phyloP scores from a whole-genome alignment of 2,888 invertebrate genomes.

The Cactoblastis cactorum region DNA sequence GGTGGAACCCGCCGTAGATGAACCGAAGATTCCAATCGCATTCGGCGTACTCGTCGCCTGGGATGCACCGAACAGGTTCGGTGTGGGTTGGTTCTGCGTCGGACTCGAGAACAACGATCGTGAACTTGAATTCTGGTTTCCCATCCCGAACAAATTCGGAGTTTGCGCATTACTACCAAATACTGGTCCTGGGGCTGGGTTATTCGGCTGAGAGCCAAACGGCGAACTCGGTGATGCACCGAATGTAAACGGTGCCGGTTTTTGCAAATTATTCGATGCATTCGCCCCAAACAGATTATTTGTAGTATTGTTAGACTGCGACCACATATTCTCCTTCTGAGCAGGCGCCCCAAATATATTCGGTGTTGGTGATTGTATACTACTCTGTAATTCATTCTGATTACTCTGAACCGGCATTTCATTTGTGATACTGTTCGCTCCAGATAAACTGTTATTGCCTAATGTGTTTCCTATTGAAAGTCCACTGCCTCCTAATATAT shows the following conservation, averaged over 20 bases:
- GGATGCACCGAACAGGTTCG: conserved; percentile 43
- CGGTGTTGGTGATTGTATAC: conserved; percentile 17
- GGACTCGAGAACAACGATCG: conserved; percentile 42
- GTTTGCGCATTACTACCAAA: conserved; percentile 39
- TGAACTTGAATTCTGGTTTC: conserved; percentile 34
- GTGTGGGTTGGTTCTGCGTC: conserved; percentile 31
- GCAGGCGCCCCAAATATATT: conserved; percentile 37
- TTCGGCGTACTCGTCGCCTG: conserved; percentile 30
- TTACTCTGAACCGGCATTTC: conserved; percentile 6
- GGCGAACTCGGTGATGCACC: conserved; percentile 39
- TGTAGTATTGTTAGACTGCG: conserved; percentile 29
- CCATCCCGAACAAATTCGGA: conserved; percentile 45
- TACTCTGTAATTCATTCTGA: conserved; percentile 21
- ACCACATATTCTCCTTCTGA: conserved; percentile 53
- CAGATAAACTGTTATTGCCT: conserved; percentile 18
- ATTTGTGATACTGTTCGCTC: conserved; percentile 22
- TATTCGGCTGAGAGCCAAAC: conserved; percentile 28
- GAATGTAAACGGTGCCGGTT: conserved; percentile 48
- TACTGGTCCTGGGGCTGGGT: conserved; percentile 25
- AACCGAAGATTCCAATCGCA: conserved; percentile 42
- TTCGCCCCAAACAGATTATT: conserved; percentile 41
- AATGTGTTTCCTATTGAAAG: conserved; percentile 19
- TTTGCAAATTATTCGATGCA: conserved; percentile 34
- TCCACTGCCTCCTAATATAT: conserved; percentile 22
- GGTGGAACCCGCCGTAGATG: conserved; percentile 30